A percentile compares a stretch with the other conserved stretches of the same genome.
Conservation (phyloP, 1,140 invertebrate genomes). For the Dolichoris vasculosae region DNA sequence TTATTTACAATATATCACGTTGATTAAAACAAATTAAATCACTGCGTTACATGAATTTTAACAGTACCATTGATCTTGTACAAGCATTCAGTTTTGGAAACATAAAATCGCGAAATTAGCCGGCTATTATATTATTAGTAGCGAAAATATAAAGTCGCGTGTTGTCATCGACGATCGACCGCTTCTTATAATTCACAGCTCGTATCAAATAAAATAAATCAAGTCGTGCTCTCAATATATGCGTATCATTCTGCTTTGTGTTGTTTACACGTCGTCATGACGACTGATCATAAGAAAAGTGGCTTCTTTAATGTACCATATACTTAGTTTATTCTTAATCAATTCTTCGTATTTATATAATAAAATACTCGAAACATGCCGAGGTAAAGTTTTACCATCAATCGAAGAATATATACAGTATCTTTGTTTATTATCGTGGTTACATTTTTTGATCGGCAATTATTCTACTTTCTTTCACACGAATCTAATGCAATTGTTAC, state of each 20-base stretch:
- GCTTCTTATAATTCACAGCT: constrained; percentile 27
- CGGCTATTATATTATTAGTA: background rate
- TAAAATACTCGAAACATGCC: constrained; percentile 34
- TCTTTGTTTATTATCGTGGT: background rate
- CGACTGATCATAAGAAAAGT: constrained; percentile 58
- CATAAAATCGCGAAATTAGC: background rate
- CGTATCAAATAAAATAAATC: constrained; percentile 17
- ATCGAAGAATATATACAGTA: background rate
- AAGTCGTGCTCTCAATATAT: constrained; percentile 57
- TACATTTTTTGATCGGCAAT: background rate
- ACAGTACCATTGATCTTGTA: background rate
- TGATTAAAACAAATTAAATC: too few species aligned
- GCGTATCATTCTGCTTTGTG: constrained; percentile 62
- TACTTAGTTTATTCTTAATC: constrained; percentile 42
- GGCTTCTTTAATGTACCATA: constrained; percentile 46
- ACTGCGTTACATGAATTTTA: background rate
- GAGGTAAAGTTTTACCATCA: constrained; percentile 43
- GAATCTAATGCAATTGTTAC: background rate
- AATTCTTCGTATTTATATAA: constrained; percentile 31
- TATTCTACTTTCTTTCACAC: background rate
- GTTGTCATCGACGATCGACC: background rate
- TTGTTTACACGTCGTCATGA: constrained; percentile 69
- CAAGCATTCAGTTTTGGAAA: background rate
- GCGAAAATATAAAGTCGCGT: background rate
- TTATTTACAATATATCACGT: background rate